phyloP scores from a whole-genome alignment of 2,113 vertebrate genomes.

The Nerophis lumbriciformis region DNA sequence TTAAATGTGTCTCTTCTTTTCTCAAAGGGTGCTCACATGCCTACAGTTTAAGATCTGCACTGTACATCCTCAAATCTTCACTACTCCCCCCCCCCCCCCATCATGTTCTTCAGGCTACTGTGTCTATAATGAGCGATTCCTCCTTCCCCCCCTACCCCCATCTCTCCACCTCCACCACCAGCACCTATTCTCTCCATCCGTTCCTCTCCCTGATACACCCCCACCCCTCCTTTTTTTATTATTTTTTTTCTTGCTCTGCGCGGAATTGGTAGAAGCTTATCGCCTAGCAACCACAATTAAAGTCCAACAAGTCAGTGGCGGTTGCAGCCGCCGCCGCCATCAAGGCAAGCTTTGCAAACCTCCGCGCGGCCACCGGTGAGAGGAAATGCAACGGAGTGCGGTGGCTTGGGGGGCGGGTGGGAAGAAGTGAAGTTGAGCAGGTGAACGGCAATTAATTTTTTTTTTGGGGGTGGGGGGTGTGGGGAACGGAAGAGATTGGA shows the following conservation, averaged over 20 bases:
- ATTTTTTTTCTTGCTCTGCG: constrained; percentile 46
- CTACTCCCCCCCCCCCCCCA: constrained; percentile 22
- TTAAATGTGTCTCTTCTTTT: no score
- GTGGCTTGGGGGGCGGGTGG: constrained; percentile 5
- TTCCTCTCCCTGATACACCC: constrained; percentile 11
- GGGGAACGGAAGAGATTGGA: constrained; percentile 27
- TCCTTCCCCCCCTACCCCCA: neutral
- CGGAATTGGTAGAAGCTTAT: constrained; percentile 71
- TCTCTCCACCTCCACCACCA: constrained; percentile 7
- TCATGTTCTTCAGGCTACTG: constrained; percentile 42
- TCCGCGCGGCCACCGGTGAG: constrained; percentile 35
- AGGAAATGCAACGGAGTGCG: constrained; percentile 1
- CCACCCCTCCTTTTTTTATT: constrained; percentile 35
- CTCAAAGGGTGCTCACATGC: no score
- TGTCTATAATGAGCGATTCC: constrained; percentile 55
- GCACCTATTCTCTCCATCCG: constrained; percentile 39
- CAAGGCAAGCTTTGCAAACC: constrained; percentile 30
- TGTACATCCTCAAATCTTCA: constrained; percentile 27
- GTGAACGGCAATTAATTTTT: constrained; percentile 39
- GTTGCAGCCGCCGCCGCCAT: constrained; percentile 48
- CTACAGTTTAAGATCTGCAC: neutral
- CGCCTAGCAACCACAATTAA: constrained; percentile 84
- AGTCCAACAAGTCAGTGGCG: constrained; percentile 77
- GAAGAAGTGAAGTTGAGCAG: constrained; percentile 53
- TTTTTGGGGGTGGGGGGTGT: no score